Evolutionary conservation across 1,140 invertebrate species (phyloP).

Genomic region (Bicyclus anynana): DNA sequence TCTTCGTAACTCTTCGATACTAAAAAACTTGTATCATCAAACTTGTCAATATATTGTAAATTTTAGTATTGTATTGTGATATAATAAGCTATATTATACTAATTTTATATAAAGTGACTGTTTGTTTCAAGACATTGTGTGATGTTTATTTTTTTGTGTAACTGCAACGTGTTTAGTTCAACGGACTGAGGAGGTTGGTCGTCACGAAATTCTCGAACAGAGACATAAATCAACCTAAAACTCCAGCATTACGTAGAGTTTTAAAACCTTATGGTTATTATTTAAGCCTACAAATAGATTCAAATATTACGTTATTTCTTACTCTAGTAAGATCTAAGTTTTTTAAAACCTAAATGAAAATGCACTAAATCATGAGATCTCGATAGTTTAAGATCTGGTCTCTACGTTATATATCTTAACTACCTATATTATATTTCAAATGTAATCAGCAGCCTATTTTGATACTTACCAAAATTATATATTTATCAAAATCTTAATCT

Average conservation of each 20-base stretch:
- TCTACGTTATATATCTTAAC: too few species aligned
- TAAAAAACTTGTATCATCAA: slow-evolving; percentile 48
- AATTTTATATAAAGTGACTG: slow-evolving; percentile 54
- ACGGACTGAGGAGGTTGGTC: slow-evolving; percentile 72
- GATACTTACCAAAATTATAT: too few species aligned
- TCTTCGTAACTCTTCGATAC: slow-evolving; percentile 57
- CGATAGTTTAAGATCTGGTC: too few species aligned
- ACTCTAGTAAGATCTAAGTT: too few species aligned
- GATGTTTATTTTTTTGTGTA: slow-evolving; percentile 72
- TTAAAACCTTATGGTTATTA: not conserved
- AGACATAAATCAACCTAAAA: slow-evolving; percentile 57
- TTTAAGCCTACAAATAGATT: not conserved
- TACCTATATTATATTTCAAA: too few species aligned
- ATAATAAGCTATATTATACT: slow-evolving; percentile 11
- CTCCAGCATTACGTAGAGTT: slow-evolving; percentile 41
- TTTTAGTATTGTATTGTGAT: slow-evolving; percentile 31
- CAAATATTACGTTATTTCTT: not conserved
- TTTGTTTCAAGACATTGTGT: slow-evolving; percentile 35
- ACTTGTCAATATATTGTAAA: slow-evolving; percentile 22
- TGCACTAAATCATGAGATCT: too few species aligned
- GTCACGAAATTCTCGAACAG: slow-evolving; percentile 55
- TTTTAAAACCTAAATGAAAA: too few species aligned
- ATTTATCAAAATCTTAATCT: too few species aligned
- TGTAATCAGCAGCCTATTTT: too few species aligned
- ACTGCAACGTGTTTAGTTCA: slow-evolving; percentile 75